Evolutionary conservation across 2,797 vertebrate genomes (phyloP), one percentile per base, ranked within the genome.

Genomic region (Champsocephalus gunnari): DNA sequence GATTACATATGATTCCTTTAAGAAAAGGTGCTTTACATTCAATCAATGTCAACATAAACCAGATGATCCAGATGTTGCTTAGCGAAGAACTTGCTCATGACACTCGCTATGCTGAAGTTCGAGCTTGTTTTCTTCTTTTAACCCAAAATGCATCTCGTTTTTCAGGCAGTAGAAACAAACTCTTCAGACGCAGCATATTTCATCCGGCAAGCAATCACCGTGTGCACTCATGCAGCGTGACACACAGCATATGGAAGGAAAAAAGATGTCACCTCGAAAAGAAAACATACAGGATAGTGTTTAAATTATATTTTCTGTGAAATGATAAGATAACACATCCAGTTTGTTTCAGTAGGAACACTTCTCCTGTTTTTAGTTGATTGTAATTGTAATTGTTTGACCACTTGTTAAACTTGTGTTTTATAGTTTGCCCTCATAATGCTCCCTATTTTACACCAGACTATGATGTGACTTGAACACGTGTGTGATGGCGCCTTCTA

Each of bases 201-300:
- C 38, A 57, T 64, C 13, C 66, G 48, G 66, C 66, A 73, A 44
- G 80, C 80, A 75, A 78, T 75, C 80, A 78, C 24, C 28, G 56
- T 61, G 80, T 82, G 72, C 66, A 56, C 54, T 83, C 81, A 77
- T 79, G 73, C 70, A 48, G 67, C 24, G n/a, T 53, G 78, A 71
- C 66, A 71, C 79, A 56, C 56, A 60, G 41, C 9, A 19, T 45
- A 59, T 4, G 45, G 57, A 67, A 50, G 28, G 4, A 55, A 19
- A 12, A 50, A 70, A 55, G 54, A 59, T 7, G 50, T 62, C 56
- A 54, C 66, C 66, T 67, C 2, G 14, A 45, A 38, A 38, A 32
- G 43, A n/a, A 55, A 13, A 53, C 60, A 21, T 32, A n/a, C 45
- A n/a, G 24, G 28, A 53, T 12, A 0, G 9, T 47, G 48, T 62